Base-by-base conservation (phyloP, 1,140 invertebrate species). In the Coboldia fuscipes region DNA sequence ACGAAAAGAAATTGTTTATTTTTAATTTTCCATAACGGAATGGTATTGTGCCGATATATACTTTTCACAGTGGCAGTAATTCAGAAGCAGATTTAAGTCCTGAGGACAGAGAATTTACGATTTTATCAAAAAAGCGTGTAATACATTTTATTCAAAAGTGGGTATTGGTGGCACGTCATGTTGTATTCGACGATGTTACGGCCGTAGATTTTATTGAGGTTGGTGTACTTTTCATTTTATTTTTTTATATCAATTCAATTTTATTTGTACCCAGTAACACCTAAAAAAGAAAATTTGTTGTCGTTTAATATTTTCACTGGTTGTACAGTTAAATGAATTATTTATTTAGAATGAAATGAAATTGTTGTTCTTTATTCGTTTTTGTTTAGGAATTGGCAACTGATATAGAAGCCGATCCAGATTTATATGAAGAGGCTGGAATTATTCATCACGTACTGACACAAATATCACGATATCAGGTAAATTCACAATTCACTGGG, bases 71-170 rank as follows among this genome's bases (percentile, higher is more conserved):
- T 37, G 39, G 41, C 32, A 44, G 47, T 37, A 48, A 58, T 39
- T 59, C 14, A 16, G 30, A 32, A 27, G 14, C 4, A n/a, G 24
- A 50, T 29, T 48, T 45, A 4, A 45, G 49, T 15, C 48, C 48
- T 29, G 52, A 76, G 47, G 75, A 81, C 43, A 56, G 66, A 35
- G 77, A 82, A 40, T 79, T 77, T 48, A 61, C 76, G 13, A 47
- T 81, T 35, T 68, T 70, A 31, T 75, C 73, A 43, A 82, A 81
- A 53, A 60, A 70, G 45, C 63, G 75, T 40, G 78, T 85, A 0
- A 67, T 85, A 18, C 69, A 75, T 39, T 86, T 86, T 57, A 67
- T 84, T 20, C 68, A 77, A 42, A 63, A 71, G 42, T 88, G 82
- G 82, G 66, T 73, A 8, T 66, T 62, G 22, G 67, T 76, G 6